These are phyloP conservation scores for Flexamia atlantica DNA, from an alignment of 2,888 invertebrate genomes.

Conservation along the genomic window DNA sequence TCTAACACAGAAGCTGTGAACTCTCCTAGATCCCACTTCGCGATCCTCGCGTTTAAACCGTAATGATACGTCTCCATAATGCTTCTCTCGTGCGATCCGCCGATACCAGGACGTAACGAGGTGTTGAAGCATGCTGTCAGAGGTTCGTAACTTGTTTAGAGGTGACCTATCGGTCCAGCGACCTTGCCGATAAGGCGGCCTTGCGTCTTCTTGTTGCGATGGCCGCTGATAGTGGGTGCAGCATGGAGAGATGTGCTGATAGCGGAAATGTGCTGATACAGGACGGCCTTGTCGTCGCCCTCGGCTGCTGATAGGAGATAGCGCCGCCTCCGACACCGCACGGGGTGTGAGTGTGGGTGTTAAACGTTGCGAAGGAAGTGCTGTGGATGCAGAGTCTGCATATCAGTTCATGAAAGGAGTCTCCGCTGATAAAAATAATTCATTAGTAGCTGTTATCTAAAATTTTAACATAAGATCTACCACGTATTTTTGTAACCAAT, in stretches of 20 bases:
- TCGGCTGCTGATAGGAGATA: not conserved
- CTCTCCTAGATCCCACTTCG: not conserved
- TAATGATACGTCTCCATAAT: constrained; percentile 6
- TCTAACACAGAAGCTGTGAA: not conserved
- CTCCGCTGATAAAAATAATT: too few species aligned
- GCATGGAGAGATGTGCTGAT: constrained; percentile 32
- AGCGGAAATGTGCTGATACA: constrained; percentile 4
- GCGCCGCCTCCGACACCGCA: not conserved
- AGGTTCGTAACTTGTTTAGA: not conserved
- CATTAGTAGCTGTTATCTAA: too few species aligned
- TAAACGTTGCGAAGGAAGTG: too few species aligned
- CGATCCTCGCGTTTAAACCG: not conserved
- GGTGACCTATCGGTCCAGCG: constrained; percentile 6
- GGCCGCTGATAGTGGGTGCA: not conserved
- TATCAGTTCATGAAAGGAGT: too few species aligned
- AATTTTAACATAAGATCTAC: too few species aligned
- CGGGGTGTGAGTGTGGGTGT: too few species aligned
- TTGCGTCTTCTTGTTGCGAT: constrained; percentile 24
- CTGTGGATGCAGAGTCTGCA: too few species aligned
- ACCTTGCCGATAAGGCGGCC: constrained; percentile 24
- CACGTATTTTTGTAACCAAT: too few species aligned
- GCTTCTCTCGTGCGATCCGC: not conserved
- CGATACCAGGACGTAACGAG: constrained; percentile 15
- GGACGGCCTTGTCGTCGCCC: not conserved
- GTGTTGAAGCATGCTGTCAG: not conserved